Evolutionary conservation across 1,140 invertebrate species (phyloP).

Genomic region (Eurosta solidaginis): DNA sequence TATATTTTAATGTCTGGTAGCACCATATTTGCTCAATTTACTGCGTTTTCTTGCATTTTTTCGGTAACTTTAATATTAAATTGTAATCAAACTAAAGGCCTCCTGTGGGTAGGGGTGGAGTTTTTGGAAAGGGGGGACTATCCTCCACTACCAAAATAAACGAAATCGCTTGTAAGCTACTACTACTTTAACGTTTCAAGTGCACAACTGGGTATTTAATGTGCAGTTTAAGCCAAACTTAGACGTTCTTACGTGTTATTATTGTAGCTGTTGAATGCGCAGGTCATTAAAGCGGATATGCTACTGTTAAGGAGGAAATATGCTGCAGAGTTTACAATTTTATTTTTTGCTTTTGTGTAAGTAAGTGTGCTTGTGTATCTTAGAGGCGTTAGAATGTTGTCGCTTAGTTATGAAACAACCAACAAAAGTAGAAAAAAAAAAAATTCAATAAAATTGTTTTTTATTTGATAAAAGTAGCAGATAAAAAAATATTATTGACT

Average conservation of each 20-base stretch:
- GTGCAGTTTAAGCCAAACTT: no score
- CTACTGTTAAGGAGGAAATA: constrained; percentile 5
- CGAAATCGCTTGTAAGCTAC: no score
- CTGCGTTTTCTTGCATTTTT: no score
- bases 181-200: no score
- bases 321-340: not conserved
- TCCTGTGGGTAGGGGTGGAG: no score
- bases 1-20: no score
- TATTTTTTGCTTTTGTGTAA: not conserved
- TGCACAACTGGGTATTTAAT: no score
- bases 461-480: not conserved
- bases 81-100: no score
- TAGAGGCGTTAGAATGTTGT: constrained; percentile 19
- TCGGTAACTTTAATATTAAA: no score
- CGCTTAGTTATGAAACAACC: not conserved
- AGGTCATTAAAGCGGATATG: constrained; percentile 22
- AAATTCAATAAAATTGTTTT: not conserved
- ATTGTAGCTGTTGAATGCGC: not conserved
- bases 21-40: no score
- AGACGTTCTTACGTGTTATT: not conserved
- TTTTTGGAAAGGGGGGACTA: no score
- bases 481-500: not conserved
- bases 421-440: not conserved
- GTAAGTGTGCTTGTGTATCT: not conserved
- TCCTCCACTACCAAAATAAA: no score